Evolutionary conservation across 1,140 invertebrate species (phyloP).

Genomic region (Meteorus sp.): DNA sequence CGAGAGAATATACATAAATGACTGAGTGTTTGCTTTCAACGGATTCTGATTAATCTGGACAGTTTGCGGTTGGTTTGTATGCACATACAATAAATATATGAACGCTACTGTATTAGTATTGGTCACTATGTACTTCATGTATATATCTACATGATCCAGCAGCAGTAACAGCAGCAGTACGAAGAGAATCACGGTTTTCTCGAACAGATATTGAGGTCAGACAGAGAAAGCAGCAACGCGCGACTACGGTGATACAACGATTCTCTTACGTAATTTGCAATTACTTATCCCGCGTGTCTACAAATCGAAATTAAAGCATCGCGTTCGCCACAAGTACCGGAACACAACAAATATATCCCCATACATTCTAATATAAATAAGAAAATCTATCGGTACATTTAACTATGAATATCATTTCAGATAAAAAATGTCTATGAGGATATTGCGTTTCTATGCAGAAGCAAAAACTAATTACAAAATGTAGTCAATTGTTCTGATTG

Average conservation of each 20-base stretch:
- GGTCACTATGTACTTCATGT: too few species aligned
- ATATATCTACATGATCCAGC: too few species aligned
- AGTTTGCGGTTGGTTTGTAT: constrained; percentile 15
- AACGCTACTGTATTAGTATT: too few species aligned
- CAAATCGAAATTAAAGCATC: constrained; percentile 27
- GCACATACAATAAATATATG: too few species aligned
- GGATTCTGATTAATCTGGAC: too few species aligned
- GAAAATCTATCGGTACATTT: too few species aligned
- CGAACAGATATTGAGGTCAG: constrained; percentile 46
- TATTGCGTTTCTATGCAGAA: constrained; percentile 5
- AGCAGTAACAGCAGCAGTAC: constrained; percentile 10
- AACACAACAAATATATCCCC: constrained; percentile 26
- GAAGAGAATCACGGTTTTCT: constrained; percentile 35
- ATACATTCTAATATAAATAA: too few species aligned
- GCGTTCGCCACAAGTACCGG: constrained; percentile 21
- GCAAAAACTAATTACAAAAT: background rate
- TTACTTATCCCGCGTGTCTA: constrained; percentile 29
- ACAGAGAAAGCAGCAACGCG: constrained; percentile 48
- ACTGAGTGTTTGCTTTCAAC: constrained; percentile 4
- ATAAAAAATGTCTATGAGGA: too few species aligned
- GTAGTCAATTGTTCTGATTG: too few species aligned
- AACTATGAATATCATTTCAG: too few species aligned
- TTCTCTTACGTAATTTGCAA: constrained; percentile 48
- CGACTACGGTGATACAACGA: constrained; percentile 38
- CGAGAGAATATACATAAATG: constrained; percentile 1